Percentiles rank a stretch among this genome's conserved stretches.
Evolutionary conservation across 1,140 invertebrate species (phyloP).

Genomic region (Phenacoccus solenopsis): DNA sequence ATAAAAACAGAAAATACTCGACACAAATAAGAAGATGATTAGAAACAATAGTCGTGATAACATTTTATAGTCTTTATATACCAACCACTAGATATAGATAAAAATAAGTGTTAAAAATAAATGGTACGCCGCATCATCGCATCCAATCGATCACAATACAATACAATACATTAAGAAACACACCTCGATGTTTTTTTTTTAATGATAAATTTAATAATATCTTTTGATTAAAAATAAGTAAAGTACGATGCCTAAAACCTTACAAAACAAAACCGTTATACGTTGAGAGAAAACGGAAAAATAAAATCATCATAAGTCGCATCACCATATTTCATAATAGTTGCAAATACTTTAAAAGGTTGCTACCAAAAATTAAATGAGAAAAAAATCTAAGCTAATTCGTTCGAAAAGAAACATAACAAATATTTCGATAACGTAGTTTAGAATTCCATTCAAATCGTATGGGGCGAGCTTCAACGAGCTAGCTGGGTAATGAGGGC

Average conservation of each 20-base stretch:
- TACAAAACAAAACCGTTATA: too few relatives aligned
- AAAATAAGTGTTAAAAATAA: background rate
- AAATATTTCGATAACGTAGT: background rate
- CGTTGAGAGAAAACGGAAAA: too few relatives aligned
- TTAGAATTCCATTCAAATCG: background rate
- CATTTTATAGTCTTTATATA: background rate
- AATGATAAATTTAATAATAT: too few relatives aligned
- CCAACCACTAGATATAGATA: background rate
- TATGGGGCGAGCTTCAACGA: conserved; percentile 43
- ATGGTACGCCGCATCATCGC: background rate
- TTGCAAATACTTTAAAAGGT: too few relatives aligned
- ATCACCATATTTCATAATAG: too few relatives aligned
- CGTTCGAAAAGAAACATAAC: background rate
- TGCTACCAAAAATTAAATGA: too few relatives aligned
- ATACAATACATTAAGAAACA: too few relatives aligned
- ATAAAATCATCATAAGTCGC: too few relatives aligned
- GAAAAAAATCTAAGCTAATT: background rate
- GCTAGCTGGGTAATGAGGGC: conserved; percentile 94
- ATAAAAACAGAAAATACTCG: background rate
- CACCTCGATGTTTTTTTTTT: too few relatives aligned
- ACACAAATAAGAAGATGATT: background rate
- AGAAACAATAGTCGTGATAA: background rate
- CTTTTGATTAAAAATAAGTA: too few relatives aligned
- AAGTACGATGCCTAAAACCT: too few relatives aligned
- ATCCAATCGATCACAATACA: too few relatives aligned